phyloP scores from a whole-genome alignment of 2,797 vertebrate species.

The Poeciliopsis paucimaculata region DNA sequence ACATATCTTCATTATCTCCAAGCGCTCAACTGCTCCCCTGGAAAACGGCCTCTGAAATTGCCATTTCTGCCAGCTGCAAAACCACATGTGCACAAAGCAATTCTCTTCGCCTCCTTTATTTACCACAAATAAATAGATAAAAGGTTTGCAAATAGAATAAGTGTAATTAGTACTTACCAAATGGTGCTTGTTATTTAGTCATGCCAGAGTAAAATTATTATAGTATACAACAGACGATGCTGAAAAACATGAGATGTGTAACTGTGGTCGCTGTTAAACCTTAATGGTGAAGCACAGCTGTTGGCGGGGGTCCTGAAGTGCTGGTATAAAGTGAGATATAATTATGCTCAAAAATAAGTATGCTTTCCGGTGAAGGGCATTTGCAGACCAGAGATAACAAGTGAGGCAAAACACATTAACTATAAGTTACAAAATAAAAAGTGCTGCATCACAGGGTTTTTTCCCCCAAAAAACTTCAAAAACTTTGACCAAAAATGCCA shows the following conservation, averaged over 20 bases:
- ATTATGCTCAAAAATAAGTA: slow-evolving; percentile 8
- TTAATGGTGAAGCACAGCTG: not conserved
- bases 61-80: slow-evolving; percentile 38
- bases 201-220: not conserved
- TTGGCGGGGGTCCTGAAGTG: slow-evolving; percentile 4
- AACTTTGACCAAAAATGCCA: not conserved
- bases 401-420: not conserved
- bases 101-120: not conserved
- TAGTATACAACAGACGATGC: not conserved
- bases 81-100: slow-evolving; percentile 14
- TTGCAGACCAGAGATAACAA: not conserved
- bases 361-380: not conserved
- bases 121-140: slow-evolving; percentile 1
- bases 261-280: not conserved
- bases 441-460: not conserved
- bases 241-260: not conserved
- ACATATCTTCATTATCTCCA: slow-evolving; percentile 69
- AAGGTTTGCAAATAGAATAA: not conserved
- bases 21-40: slow-evolving; percentile 43
- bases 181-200: not conserved
- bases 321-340: not conserved
- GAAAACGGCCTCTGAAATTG: slow-evolving; percentile 48
- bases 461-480: not conserved
- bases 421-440: not conserved
- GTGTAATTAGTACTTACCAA: not conserved